Percentiles rank a stretch among this genome's conserved stretches.
Evolutionary conservation across 2,888 invertebrate genomes (phyloP).

Genomic region (Phyto melanocephala): DNA sequence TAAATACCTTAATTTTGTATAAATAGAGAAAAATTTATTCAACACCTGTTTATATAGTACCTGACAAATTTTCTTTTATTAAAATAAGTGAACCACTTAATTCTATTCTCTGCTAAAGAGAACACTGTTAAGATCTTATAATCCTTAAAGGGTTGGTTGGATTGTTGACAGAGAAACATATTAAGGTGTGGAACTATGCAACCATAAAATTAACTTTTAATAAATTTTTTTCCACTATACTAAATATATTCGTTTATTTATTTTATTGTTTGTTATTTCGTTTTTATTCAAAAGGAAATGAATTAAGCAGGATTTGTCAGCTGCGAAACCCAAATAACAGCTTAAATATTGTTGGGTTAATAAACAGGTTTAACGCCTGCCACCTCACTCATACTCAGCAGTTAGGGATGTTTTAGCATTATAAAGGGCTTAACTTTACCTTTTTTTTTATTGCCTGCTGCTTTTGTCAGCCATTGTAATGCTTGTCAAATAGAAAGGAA

Average conservation of each 20-base stretch:
- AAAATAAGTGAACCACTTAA: too few species aligned
- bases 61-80: too few species aligned
- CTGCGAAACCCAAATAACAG: background rate
- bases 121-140: constrained; percentile 8
- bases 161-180: background rate
- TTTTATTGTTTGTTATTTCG: background rate
- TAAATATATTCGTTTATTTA: background rate
- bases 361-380: background rate
- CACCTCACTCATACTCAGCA: background rate
- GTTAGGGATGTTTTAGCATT: background rate
- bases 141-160: background rate
- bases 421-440: background rate
- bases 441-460: background rate
- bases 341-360: background rate
- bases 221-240: background rate
- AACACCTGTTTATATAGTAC: too few species aligned
- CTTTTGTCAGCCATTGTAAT: background rate
- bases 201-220: constrained; percentile 12
- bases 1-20: too few species aligned
- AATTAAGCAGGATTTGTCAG: background rate
- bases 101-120: background rate
- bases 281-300: background rate
- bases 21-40: too few species aligned
- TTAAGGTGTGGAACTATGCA: background rate
- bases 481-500: background rate